phyloP scores from a whole-genome alignment of 2,113 vertebrate genomes.

The Triplophysa dalaica region DNA sequence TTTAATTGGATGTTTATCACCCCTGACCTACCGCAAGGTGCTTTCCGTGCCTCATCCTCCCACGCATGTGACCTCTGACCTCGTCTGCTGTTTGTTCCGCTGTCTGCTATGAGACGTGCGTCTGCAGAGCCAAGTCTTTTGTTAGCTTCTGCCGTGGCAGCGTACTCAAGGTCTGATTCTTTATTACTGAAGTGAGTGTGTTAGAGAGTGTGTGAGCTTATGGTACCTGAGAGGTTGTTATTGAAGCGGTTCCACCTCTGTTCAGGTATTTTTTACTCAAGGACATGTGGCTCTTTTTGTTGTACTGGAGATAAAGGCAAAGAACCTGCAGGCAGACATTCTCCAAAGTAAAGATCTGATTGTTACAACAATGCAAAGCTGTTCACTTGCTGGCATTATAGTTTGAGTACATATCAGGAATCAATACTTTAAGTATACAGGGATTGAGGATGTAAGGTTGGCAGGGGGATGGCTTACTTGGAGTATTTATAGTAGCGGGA shows the following conservation, averaged over 20 bases:
- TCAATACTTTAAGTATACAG: too few relatives aligned
- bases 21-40: constrained; percentile 1
- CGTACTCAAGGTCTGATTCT: background rate
- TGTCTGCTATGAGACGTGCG: constrained; percentile 2
- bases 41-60: background rate
- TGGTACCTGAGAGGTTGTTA: constrained; percentile 26
- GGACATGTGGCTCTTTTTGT: background rate
- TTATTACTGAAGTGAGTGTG: constrained; percentile 12
- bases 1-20: constrained; percentile 46
- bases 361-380: background rate
- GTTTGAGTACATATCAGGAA: background rate
- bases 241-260: constrained; percentile 20
- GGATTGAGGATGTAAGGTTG: background rate
- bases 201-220: constrained; percentile 4
- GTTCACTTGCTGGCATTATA: background rate
- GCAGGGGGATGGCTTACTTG: too few relatives aligned
- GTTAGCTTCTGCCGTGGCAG: background rate
- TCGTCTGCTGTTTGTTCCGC: background rate
- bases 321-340: background rate
- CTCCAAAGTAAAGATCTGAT: background rate
- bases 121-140: background rate
- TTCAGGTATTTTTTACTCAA: constrained; percentile 18
- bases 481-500: too few relatives aligned
- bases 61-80: background rate
- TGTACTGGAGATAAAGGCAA: constrained; percentile 3